These are phyloP conservation scores for Antheraea assamensis DNA, from an alignment of 2,888 invertebrate species.

Conservation along the genomic window DNA sequence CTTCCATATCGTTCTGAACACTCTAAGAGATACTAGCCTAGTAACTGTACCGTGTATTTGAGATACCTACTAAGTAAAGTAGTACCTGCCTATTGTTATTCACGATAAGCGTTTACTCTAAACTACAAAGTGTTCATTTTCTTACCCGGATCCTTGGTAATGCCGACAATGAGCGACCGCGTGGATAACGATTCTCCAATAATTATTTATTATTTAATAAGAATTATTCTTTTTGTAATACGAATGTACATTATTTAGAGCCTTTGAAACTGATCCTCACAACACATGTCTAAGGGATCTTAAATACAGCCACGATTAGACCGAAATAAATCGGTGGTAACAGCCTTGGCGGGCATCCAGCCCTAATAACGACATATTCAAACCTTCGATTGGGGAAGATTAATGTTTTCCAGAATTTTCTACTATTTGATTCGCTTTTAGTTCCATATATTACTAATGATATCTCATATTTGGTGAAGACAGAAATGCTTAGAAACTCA, in stretches of 20 bases:
- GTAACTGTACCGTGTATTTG: too few relatives aligned
- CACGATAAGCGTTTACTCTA: too few relatives aligned
- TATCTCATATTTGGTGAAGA: conserved; percentile 23
- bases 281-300: conserved; percentile 7
- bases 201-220: too few relatives aligned
- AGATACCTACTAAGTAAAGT: too few relatives aligned
- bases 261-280: conserved; percentile 1
- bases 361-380: conserved; percentile 51
- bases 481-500: conserved; percentile 8
- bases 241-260: background rate
- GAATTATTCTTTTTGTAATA: background rate
- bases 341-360: conserved; percentile 45
- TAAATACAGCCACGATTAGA: conserved; percentile 26
- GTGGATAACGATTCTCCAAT: too few relatives aligned
- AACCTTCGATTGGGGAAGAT: conserved; percentile 44
- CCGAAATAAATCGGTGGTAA: conserved; percentile 35
- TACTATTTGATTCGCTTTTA: conserved; percentile 23
- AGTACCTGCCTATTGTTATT: too few relatives aligned
- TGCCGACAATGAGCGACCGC: too few relatives aligned
- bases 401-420: conserved; percentile 38
- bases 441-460: conserved; percentile 25
- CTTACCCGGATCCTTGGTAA: too few relatives aligned
- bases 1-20: too few relatives aligned
- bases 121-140: too few relatives aligned
- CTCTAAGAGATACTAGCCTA: too few relatives aligned